Conservation (phyloP, 92 coral and sea anemone genomes). For the Nematostella vectensis region DNA sequence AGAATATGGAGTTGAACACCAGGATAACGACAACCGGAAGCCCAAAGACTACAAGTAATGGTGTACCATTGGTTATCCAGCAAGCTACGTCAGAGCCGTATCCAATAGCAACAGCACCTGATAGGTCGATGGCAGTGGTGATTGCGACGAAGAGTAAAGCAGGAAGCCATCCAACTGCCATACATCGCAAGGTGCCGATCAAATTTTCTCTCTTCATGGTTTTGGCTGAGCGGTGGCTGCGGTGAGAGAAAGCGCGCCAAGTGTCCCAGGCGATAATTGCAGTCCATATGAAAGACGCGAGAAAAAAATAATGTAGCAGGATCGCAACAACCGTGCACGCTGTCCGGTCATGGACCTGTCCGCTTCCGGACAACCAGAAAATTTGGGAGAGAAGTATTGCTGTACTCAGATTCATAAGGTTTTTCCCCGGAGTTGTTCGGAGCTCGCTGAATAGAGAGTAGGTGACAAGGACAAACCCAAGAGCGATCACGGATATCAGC, state of each 20-base stretch:
- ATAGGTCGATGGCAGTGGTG: conserved; percentile 32
- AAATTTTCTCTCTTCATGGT: conserved; percentile 19
- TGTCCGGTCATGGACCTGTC: conserved; percentile 13
- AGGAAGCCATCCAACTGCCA: conserved; percentile 57
- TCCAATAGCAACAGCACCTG: conserved; percentile 32
- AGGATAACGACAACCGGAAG: conserved; percentile 29
- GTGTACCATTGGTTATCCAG: conserved; percentile 30
- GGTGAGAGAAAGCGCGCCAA: conserved; percentile 43
- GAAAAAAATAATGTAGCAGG: conserved; percentile 33
- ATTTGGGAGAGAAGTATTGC: conserved; percentile 29
- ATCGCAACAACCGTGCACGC: conserved; percentile 37
- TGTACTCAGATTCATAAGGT: conserved; percentile 37
- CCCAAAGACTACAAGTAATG: conserved; percentile 24
- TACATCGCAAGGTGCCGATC: conserved; percentile 24
- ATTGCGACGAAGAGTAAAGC: conserved; percentile 25
- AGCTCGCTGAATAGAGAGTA: conserved; percentile 49
- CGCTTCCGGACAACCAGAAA: conserved; percentile 33
- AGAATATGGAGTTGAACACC: conserved; percentile 16
- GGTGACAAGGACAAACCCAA: conserved; percentile 33
- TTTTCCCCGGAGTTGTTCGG: conserved; percentile 55
- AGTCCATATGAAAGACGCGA: conserved; percentile 52
- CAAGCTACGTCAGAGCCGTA: conserved; percentile 34
- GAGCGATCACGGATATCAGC: conserved; percentile 19
- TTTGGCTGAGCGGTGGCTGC: conserved; percentile 8
- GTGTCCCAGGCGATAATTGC: conserved; percentile 52